Conservation (phyloP, 2,888 invertebrate species). For the Asteroscopus sphinx region DNA sequence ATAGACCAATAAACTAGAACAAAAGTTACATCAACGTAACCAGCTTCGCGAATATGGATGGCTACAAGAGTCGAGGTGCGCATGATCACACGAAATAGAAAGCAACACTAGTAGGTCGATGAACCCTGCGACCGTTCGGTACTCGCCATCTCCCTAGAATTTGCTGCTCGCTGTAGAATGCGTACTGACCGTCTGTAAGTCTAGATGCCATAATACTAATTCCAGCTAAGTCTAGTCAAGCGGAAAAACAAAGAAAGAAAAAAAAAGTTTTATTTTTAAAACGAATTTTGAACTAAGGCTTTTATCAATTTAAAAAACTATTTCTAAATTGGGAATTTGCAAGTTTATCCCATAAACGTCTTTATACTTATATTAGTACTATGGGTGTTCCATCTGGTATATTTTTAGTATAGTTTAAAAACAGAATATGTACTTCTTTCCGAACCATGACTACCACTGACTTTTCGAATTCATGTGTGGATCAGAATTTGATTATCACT, state of each 20-base stretch:
- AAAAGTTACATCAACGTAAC: conserved; percentile 45
- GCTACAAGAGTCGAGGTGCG: conserved; percentile 40
- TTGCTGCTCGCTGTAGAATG: conserved; percentile 31
- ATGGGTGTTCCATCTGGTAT: too few species aligned
- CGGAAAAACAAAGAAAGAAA: conserved; percentile 1
- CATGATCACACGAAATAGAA: conserved; percentile 77
- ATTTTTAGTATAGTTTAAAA: too few species aligned
- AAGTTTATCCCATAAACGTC: too few species aligned
- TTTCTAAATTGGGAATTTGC: too few species aligned
- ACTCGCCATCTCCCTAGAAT: conserved; percentile 53
- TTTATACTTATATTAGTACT: too few species aligned
- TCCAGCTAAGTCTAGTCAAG: neutral
- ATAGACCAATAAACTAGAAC: too few species aligned
- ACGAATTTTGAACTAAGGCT: neutral
- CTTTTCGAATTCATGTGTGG: too few species aligned
- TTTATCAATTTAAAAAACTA: too few species aligned
- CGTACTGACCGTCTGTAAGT: conserved; percentile 15
- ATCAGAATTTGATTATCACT: too few species aligned
- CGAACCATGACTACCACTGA: too few species aligned
- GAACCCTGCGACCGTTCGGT: conserved; percentile 66
- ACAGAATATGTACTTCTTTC: too few species aligned
- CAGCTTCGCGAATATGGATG: conserved; percentile 38
- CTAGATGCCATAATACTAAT: conserved; percentile 8
- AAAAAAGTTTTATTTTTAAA: conserved; percentile 14
- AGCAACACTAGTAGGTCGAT: conserved; percentile 70